These are phyloP conservation scores for Ranitomeya variabilis DNA, from an alignment of 2,113 vertebrate genomes.

Conservation along the genomic window DNA sequence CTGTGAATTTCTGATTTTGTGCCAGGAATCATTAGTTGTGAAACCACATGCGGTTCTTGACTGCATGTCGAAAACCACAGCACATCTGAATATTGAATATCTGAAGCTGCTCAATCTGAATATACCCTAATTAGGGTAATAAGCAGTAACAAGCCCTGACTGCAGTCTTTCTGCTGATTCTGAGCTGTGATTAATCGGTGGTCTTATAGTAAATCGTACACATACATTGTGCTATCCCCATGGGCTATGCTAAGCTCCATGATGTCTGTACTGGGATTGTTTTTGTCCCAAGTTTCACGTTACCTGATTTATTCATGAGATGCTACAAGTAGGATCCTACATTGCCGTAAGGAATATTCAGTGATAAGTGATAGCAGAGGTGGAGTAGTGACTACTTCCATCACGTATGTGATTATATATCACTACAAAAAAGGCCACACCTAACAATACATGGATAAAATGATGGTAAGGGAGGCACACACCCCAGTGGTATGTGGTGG, in stretches of 20 bases:
- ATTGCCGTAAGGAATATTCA: background rate
- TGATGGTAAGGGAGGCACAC: too few relatives aligned
- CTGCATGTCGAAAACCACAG: too few relatives aligned
- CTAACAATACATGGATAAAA: too few relatives aligned
- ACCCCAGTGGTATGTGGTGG: too few relatives aligned
- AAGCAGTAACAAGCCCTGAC: too few relatives aligned
- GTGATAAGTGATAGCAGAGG: background rate
- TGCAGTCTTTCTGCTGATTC: too few relatives aligned
- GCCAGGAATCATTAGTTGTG: too few relatives aligned
- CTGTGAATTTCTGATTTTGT: too few relatives aligned
- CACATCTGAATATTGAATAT: too few relatives aligned
- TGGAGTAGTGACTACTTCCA: background rate
- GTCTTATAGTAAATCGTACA: background rate
- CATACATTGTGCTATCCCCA: background rate
- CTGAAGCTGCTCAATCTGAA: too few relatives aligned
- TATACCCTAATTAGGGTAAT: too few relatives aligned
- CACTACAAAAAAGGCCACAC: background rate
- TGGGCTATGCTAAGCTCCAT: background rate
- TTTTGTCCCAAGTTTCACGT: background rate
- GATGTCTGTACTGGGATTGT: background rate
- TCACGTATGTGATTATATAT: background rate
- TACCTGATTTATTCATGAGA: background rate
- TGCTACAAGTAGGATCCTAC: background rate
- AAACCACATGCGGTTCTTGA: too few relatives aligned
- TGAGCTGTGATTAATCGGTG: background rate